Evolutionary conservation across 2,888 invertebrate species (phyloP), one percentile per base, ranked within the genome.

Genomic region (Chironomus tentans): DNA sequence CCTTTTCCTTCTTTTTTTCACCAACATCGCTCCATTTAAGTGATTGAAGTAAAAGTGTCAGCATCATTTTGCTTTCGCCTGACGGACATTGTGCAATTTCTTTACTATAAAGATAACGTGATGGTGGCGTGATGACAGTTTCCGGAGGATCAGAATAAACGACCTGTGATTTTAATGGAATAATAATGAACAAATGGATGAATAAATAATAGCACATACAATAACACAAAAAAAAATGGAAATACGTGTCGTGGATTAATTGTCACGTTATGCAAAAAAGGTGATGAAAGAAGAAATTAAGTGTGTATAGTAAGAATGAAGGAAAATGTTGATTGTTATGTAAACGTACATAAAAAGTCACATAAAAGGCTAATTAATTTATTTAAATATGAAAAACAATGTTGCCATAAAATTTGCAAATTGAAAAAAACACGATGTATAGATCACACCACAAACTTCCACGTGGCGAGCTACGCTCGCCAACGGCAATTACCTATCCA

Each of bases 11-110:
- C 77, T 82, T 83, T 77, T 80, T 80, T 69, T 81, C 80, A 73
- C 80, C 81, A 22, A 84, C 79, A 77, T 83, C 82, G 79, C 78
- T 79, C 82, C 84, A 84, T 77, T 82, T 82, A 76, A 82, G 80
- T 50, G 81, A 81, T 76, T 81, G 80, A 56, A 84, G 80, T 77
- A 84, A 80, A 77, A 84, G 78, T 24, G 84, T 82, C 28, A 84
- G 80, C 78, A 84, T 80, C 78, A 83, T 80, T 80, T 83, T 82
- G 65, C 79, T 80, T 47, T 82, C 81, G 61, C 81, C 78, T 70
- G 81, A 80, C 77, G 81, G 82, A 79, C 84, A 84, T 77, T 80
- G 79, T 70, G 80, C 71, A 38, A 78, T 68, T 77, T 79, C 79
- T 79, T 79, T 50, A 13, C 47, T 18, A 70, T 28, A 70, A 70